These are phyloP conservation scores for Laticauda colubrina DNA, from an alignment of 2,113 vertebrate genomes.

Conservation along the genomic window DNA sequence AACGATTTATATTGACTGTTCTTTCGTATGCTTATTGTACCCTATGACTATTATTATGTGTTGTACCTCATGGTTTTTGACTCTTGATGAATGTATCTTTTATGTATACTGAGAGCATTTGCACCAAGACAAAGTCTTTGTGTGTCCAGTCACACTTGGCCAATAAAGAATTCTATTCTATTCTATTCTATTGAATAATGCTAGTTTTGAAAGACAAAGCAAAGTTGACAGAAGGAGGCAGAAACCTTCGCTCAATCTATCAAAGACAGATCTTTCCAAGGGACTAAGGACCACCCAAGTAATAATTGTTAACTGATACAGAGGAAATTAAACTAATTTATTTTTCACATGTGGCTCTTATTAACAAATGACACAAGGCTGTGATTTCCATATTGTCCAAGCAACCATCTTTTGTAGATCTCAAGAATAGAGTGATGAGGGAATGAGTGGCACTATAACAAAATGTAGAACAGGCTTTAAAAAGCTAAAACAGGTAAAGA, in stretches of 20 bases:
- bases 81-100: too few species aligned
- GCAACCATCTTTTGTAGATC: not conserved
- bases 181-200: not conserved
- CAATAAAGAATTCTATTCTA: too few species aligned
- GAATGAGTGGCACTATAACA: not conserved
- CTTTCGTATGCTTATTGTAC: too few species aligned
- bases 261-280: conserved; percentile 29
- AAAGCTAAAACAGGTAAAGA: conserved; percentile 1
- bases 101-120: too few species aligned
- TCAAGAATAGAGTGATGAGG: not conserved
- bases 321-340: not conserved
- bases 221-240: not conserved
- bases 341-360: conserved; percentile 21
- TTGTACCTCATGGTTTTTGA: too few species aligned
- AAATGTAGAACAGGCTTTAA: conserved; percentile 1
- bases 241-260: conserved; percentile 35
- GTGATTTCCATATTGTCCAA: not conserved
- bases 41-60: too few species aligned
- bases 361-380: conserved; percentile 9
- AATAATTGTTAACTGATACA: conserved; percentile 3
- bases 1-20: too few species aligned
- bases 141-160: too few species aligned
- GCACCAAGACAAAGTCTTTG: too few species aligned
- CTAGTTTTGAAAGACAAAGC: not conserved
- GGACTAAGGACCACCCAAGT: conserved; percentile 24